Percentiles rank a stretch among this genome's conserved stretches.
phyloP scores from a whole-genome alignment of 2,797 vertebrate genomes.

The Margarornis squamiger region DNA sequence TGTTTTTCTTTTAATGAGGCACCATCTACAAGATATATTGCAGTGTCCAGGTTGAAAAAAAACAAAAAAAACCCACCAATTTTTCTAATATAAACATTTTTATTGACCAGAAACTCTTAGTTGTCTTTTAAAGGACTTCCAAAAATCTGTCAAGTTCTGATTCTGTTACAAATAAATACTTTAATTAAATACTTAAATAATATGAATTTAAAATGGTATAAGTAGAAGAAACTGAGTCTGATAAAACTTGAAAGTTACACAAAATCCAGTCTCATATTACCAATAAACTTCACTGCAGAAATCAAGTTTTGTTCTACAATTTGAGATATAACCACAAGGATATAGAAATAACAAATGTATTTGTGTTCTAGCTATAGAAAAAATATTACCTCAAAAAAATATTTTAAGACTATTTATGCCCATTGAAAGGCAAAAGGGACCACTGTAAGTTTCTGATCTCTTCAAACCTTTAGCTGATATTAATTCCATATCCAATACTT shows the following conservation, averaged over 20 bases:
- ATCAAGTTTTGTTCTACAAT: background rate
- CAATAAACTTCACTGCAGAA: background rate
- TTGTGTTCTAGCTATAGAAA: background rate
- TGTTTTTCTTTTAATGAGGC: background rate
- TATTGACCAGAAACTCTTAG: background rate
- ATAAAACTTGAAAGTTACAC: background rate
- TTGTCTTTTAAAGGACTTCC: background rate
- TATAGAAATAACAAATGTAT: background rate
- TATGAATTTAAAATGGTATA: accelerated
- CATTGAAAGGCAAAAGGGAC: background rate
- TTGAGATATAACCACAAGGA: background rate
- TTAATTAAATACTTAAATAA: background rate
- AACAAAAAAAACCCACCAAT: too few relatives aligned
- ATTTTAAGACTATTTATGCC: background rate
- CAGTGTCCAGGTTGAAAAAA: background rate
- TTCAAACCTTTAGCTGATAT: background rate
- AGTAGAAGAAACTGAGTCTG: background rate
- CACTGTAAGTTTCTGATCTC: background rate
- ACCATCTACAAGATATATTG: background rate
- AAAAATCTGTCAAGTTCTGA: background rate
- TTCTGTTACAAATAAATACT: background rate
- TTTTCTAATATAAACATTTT: background rate
- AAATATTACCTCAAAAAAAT: background rate
- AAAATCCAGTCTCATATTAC: background rate
- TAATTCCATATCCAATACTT: background rate